These are phyloP conservation scores for Cathartes aura DNA, from an alignment of 2,113 vertebrate species.

Conservation along the genomic window DNA sequence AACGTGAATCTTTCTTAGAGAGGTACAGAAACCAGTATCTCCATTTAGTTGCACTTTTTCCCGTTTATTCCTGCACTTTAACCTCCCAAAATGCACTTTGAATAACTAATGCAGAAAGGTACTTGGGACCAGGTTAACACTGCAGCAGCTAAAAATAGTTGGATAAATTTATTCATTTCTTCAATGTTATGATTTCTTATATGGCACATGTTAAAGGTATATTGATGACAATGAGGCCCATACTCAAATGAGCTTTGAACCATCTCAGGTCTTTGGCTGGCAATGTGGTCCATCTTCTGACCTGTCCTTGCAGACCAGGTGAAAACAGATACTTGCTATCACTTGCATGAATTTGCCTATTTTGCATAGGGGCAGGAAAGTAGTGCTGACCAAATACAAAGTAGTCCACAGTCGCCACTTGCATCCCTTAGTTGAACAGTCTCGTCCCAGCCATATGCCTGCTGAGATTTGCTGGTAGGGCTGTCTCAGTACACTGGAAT, in stretches of 20 bases:
- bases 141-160: not conserved
- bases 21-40: not conserved
- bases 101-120: not conserved
- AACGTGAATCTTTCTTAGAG: not conserved
- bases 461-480: not conserved
- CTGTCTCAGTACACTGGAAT: not conserved
- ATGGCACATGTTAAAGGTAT: not conserved
- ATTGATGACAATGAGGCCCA: not conserved
- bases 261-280: not conserved
- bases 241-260: not conserved
- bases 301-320: not conserved
- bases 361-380: not conserved
- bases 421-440: not conserved
- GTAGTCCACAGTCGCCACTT: rapidly evolving
- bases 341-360: not conserved
- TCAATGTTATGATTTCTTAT: not conserved
- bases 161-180: not conserved
- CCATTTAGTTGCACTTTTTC: not conserved
- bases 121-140: not conserved
- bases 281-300: not conserved
- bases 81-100: not conserved
- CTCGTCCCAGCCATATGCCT: rapidly evolving
- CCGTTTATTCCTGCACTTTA: not conserved
- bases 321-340: not conserved
- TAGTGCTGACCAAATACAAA: not conserved